Evolutionary conservation across 2,797 vertebrate genomes (phyloP).

Genomic region (Telmatherina bonti): DNA sequence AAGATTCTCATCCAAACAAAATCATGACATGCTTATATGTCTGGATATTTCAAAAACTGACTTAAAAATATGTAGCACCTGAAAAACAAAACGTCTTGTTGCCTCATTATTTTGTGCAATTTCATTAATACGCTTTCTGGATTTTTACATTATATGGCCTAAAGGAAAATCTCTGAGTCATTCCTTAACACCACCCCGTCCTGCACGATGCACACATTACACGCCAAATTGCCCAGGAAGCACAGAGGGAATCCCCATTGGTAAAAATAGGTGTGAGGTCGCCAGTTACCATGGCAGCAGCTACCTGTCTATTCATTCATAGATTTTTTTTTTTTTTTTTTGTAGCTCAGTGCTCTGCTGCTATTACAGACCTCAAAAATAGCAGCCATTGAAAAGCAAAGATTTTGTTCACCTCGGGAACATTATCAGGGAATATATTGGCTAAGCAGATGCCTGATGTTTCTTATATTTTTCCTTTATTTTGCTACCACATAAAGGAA

Average conservation of each 20-base stretch:
- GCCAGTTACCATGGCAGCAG: constrained; percentile 72
- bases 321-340: constrained; percentile 24
- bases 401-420: background rate
- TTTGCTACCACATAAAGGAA: background rate
- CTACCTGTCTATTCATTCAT: constrained; percentile 57
- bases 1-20: background rate
- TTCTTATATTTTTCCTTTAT: background rate
- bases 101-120: background rate
- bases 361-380: constrained; percentile 7
- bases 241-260: constrained; percentile 68
- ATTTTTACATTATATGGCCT: constrained; percentile 23
- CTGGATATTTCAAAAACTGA: background rate
- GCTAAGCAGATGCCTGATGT: background rate
- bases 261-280: constrained; percentile 63
- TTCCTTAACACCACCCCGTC: constrained; percentile 32
- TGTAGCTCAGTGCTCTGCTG: constrained; percentile 8
- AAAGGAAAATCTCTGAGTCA: constrained; percentile 60
- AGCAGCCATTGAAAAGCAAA: background rate
- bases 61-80: background rate
- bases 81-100: background rate
- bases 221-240: background rate
- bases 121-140: constrained; percentile 11
- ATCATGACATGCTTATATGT: background rate
- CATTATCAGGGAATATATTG: background rate
- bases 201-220: constrained; percentile 11